Evolutionary conservation across 2,113 vertebrate species (phyloP).

Genomic region (Fulmarus glacialis): DNA sequence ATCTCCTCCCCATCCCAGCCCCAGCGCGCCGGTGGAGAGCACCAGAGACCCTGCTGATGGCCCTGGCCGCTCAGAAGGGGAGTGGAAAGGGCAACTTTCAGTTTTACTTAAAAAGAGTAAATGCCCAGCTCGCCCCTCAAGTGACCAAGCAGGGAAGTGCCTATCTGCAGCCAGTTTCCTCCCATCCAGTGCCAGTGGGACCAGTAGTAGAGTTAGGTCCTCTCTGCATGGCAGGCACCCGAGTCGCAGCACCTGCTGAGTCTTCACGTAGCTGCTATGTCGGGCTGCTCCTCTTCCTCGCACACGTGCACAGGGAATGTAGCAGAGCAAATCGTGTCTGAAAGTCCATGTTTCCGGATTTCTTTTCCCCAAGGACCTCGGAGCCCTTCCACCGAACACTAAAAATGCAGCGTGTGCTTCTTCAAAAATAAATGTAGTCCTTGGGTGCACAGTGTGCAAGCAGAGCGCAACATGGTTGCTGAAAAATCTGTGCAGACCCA

Average conservation of each 20-base stretch:
- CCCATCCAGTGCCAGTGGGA: neutral
- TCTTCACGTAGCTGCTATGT: rapidly evolving
- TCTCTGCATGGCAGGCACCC: neutral
- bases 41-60: neutral
- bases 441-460: neutral
- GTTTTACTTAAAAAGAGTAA: neutral
- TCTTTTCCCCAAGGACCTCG: neutral
- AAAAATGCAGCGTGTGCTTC: rapidly evolving
- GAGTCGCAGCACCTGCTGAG: neutral
- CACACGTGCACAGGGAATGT: rapidly evolving
- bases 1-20: neutral
- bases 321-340: neutral
- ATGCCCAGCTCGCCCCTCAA: neutral
- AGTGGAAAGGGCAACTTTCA: neutral
- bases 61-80: neutral
- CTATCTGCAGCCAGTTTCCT: neutral
- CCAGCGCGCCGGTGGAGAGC: neutral
- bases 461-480: neutral
- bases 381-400: neutral
- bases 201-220: neutral
- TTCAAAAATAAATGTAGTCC: neutral
- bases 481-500: neutral
- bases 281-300: neutral
- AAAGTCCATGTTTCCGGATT: neutral
- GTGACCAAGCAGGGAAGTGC: neutral